Evolutionary conservation across 2,797 vertebrate genomes (phyloP).

Genomic region (Setipinna tenuifilis): DNA sequence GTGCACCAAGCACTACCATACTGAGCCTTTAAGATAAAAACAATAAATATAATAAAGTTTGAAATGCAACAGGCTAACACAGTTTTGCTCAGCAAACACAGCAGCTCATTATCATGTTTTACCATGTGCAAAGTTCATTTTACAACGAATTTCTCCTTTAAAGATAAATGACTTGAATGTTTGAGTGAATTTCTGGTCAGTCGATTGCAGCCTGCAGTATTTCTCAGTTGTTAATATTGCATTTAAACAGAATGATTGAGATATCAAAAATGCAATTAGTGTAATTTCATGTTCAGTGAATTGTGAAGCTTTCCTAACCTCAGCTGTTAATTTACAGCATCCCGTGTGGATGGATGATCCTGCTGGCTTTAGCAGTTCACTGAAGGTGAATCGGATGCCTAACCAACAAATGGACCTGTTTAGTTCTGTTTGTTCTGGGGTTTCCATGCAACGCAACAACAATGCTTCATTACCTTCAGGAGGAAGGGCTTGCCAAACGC

Average conservation of each 20-base stretch:
- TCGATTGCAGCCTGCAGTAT: background rate
- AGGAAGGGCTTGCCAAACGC: background rate
- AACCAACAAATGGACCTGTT: background rate
- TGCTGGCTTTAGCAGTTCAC: background rate
- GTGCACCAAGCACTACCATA: too few species aligned
- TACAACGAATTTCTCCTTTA: too few species aligned
- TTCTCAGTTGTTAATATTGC: background rate
- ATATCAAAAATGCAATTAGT: background rate
- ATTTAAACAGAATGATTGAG: background rate
- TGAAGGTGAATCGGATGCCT: background rate
- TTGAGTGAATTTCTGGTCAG: background rate
- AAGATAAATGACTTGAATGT: too few species aligned
- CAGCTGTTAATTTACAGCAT: background rate
- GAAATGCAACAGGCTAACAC: too few species aligned
- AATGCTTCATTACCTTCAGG: background rate
- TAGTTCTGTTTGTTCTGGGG: background rate
- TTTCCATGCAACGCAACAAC: constrained; percentile 14
- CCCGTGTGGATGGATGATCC: background rate
- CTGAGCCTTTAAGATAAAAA: too few species aligned
- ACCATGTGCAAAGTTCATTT: too few species aligned
- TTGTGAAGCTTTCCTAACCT: background rate
- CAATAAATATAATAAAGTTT: too few species aligned
- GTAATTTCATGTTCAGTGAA: background rate
- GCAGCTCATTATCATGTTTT: too few species aligned
- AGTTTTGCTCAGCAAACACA: too few species aligned